Percentiles rank a stretch among this genome's conserved stretches.
phyloP scores from a whole-genome alignment of 2,797 vertebrate species.

The Lagocephalus sceleratus region DNA sequence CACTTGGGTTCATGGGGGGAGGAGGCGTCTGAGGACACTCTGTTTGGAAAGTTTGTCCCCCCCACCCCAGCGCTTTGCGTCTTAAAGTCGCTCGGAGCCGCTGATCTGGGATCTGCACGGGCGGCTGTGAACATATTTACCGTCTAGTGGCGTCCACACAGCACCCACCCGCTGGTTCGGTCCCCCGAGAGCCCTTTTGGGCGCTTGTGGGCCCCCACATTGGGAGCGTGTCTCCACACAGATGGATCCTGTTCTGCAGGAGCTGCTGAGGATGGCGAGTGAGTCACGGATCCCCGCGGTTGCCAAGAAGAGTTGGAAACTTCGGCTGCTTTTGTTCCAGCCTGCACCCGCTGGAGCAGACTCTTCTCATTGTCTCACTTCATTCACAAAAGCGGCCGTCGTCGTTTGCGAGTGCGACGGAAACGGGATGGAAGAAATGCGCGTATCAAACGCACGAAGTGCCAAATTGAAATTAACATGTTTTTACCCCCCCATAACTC shows the following conservation, averaged over 20 bases:
- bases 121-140: slow-evolving; percentile 2
- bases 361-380: too few relatives aligned
- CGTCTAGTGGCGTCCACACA: too few relatives aligned
- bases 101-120: not conserved
- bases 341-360: too few relatives aligned
- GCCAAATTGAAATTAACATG: too few relatives aligned
- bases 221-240: not conserved
- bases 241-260: not conserved
- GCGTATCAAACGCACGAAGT: too few relatives aligned
- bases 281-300: not conserved
- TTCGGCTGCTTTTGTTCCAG: not conserved
- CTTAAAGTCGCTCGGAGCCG: not conserved
- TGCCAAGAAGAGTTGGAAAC: slow-evolving; percentile 1
- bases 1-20: slow-evolving; percentile 38
- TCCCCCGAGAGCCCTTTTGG: not conserved
- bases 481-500: too few relatives aligned
- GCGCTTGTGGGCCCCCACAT: not conserved
- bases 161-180: too few relatives aligned
- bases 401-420: too few relatives aligned
- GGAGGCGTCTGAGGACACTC: slow-evolving; percentile 36
- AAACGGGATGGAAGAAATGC: too few relatives aligned
- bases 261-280: not conserved
- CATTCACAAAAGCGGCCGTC: too few relatives aligned
- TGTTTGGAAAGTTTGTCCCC: slow-evolving; percentile 18
- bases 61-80: too few relatives aligned